Evolutionary conservation across 2,797 vertebrate species (phyloP).

Genomic region (Denticeps clupeoides): DNA sequence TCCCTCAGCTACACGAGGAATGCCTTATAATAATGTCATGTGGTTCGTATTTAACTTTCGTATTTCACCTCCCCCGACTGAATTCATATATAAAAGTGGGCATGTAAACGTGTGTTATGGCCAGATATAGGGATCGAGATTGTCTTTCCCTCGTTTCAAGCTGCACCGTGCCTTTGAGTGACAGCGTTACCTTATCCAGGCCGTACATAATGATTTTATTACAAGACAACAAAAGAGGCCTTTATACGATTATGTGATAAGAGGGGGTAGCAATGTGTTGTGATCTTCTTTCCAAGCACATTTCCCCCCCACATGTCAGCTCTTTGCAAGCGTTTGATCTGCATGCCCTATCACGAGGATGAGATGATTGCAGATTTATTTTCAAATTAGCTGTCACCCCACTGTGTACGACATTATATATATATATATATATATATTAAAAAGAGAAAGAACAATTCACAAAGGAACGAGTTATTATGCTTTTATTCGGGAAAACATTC

Average conservation of each 20-base stretch:
- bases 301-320: neutral
- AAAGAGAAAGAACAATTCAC: no score
- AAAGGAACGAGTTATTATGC: no score
- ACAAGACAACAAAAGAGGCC: neutral
- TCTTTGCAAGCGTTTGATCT: neutral
- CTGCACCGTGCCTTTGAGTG: neutral
- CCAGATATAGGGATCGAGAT: neutral
- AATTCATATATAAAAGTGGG: no score
- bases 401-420: no score
- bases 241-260: neutral
- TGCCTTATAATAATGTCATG: slow-evolving; percentile 50
- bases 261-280: neutral
- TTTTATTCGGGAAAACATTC: no score
- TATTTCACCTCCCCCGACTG: no score
- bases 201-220: neutral
- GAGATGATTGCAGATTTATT: neutral
- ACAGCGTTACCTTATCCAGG: neutral
- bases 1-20: no score
- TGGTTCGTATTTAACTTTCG: no score
- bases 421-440: no score
- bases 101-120: no score
- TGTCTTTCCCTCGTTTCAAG: neutral
- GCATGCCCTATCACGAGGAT: neutral
- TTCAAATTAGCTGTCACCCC: no score
- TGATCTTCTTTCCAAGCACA: neutral